phyloP scores from a whole-genome alignment of 2,113 vertebrate genomes.

The Bos indicus region DNA sequence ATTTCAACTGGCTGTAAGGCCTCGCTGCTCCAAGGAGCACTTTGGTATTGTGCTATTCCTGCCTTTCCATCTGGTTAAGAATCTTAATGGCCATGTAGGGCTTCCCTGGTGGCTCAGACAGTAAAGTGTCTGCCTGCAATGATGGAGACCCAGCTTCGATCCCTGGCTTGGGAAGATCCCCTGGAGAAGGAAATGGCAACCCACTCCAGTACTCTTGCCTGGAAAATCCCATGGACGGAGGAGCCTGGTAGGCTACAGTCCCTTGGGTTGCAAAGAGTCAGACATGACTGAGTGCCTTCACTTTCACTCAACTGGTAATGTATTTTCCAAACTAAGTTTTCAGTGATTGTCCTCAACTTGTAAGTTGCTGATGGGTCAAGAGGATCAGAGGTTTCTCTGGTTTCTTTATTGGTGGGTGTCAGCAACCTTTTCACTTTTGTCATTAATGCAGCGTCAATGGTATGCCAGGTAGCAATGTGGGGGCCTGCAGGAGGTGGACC shows the following conservation, averaged over 20 bases:
- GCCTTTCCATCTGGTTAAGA: slow-evolving; percentile 23
- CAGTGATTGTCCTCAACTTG: background rate
- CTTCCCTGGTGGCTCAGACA: background rate
- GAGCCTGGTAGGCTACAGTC: background rate
- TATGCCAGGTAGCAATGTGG: background rate
- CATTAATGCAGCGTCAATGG: background rate
- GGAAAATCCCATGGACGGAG: background rate
- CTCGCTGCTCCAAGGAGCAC: background rate
- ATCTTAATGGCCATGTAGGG: background rate
- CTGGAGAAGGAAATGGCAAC: background rate
- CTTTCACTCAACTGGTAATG: background rate
- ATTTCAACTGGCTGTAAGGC: background rate
- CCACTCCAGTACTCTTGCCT: background rate
- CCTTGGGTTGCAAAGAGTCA: background rate
- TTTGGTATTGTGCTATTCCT: background rate
- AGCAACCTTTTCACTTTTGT: background rate
- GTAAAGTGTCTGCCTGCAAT: background rate
- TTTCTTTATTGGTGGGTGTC: background rate
- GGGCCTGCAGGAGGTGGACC: background rate
- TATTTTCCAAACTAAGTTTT: slow-evolving; percentile 2
- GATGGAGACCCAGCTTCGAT: rapidly evolving
- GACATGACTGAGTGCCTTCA: background rate
- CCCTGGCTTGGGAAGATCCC: background rate
- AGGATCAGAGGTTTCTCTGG: background rate
- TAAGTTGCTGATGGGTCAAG: background rate